Conservation (phyloP, 1,140 invertebrate species). For the Pogonomyrmex barbatus region DNA sequence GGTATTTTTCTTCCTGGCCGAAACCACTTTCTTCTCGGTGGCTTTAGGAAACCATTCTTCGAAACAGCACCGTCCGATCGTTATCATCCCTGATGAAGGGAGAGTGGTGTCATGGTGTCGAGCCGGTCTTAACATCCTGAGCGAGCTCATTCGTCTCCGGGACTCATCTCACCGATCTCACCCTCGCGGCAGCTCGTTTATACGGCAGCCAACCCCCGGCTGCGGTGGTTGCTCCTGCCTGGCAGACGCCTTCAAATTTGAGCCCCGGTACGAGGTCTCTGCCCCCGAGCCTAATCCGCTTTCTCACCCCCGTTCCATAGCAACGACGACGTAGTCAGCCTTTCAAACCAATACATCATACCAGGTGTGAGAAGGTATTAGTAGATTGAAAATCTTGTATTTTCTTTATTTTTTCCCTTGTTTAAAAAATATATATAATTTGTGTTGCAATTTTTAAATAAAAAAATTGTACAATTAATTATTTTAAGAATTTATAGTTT, state of each 20-base stretch:
- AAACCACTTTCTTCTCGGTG: conserved; percentile 14
- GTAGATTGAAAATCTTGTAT: neutral
- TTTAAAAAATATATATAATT: neutral
- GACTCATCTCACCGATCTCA: conserved; percentile 48
- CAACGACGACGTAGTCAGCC: neutral
- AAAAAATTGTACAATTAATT: neutral
- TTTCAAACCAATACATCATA: conserved; percentile 10
- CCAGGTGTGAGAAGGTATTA: conserved; percentile 15
- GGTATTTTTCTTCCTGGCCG: conserved; percentile 31
- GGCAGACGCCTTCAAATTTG: conserved; percentile 42
- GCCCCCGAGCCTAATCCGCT: conserved; percentile 47
- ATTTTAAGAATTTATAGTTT: neutral
- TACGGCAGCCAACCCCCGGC: conserved; percentile 33
- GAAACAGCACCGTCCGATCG: conserved; percentile 31
- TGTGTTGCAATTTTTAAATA: neutral
- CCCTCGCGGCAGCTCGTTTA: conserved; percentile 64
- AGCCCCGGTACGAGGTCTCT: conserved; percentile 40
- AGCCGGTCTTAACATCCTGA: conserved; percentile 58
- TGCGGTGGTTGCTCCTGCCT: conserved; percentile 47
- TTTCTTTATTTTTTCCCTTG: neutral
- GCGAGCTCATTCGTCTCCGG: conserved; percentile 54
- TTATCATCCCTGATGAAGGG: conserved; percentile 39
- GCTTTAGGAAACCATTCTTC: conserved; percentile 43
- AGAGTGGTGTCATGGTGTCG: conserved; percentile 41
- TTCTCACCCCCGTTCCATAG: neutral